Percentiles rank a stretch among this genome's conserved stretches.
These are phyloP conservation scores for Eupithecia dodoneata DNA, from an alignment of 2,888 invertebrate species.

Conservation along the genomic window DNA sequence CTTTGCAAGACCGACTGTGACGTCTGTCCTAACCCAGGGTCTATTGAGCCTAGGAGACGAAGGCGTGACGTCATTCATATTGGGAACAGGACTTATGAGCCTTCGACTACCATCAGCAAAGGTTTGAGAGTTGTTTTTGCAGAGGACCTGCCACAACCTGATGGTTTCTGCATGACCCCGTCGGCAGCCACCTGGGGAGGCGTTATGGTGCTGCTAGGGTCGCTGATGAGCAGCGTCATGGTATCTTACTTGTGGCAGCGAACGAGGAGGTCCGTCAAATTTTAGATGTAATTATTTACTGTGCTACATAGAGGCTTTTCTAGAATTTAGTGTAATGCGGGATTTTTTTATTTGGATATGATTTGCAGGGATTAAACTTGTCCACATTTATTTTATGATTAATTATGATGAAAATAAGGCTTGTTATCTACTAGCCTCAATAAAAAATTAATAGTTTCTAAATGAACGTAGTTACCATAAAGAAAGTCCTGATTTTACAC, in stretches of 20 bases:
- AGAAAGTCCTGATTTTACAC: conserved; percentile 13
- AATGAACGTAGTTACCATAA: not conserved
- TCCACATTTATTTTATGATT: not conserved
- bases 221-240: conserved; percentile 80
- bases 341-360: not conserved
- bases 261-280: conserved; percentile 66
- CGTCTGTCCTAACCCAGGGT: conserved; percentile 87
- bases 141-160: conserved; percentile 84
- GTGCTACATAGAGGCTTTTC: conserved; percentile 26
- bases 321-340: conserved; percentile 16
- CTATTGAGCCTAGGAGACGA: conserved; percentile 78
- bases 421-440: not conserved
- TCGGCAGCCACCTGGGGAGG: conserved; percentile 86
- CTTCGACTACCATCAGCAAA: conserved; percentile 86
- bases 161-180: conserved; percentile 86
- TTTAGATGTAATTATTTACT: conserved; percentile 51
- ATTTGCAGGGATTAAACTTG: not conserved
- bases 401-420: not conserved
- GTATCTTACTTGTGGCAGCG: conserved; percentile 77
- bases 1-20: conserved; percentile 92
- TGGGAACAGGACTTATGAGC: conserved; percentile 81
- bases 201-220: conserved; percentile 83
- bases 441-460: not conserved
- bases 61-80: conserved; percentile 75
- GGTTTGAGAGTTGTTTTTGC: conserved; percentile 87